Conservation (phyloP, 2,797 vertebrate species). For the Chiroxiphia lanceolata region DNA sequence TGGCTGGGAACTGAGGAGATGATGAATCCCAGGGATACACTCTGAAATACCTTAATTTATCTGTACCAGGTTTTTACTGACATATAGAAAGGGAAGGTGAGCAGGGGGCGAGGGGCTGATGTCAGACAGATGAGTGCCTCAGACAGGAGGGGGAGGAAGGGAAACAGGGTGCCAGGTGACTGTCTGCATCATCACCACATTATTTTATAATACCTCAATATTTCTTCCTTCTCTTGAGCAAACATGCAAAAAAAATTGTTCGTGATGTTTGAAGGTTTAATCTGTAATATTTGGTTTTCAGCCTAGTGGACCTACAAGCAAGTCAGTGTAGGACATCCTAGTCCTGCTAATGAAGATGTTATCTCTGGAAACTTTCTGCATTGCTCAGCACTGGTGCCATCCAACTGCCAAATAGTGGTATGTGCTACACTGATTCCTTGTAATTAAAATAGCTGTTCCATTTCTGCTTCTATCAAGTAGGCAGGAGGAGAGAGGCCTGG, state of each 20-base stretch:
- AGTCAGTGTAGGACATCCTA: background rate
- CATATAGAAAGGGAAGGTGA: background rate
- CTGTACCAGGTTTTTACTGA: slow-evolving; percentile 27
- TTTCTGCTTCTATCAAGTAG: slow-evolving; percentile 44
- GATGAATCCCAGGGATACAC: slow-evolving; percentile 22
- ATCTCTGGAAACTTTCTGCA: background rate
- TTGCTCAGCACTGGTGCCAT: slow-evolving; percentile 20
- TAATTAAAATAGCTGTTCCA: slow-evolving; percentile 63
- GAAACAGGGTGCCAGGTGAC: background rate
- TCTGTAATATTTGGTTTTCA: background rate
- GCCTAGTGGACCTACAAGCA: background rate
- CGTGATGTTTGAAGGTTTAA: background rate
- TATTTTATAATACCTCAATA: background rate
- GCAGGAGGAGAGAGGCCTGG: background rate
- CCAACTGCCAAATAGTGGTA: background rate
- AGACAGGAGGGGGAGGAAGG: background rate
- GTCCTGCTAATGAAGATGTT: slow-evolving; percentile 3
- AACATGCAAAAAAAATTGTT: background rate
- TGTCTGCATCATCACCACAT: background rate
- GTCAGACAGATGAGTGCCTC: background rate
- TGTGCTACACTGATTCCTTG: slow-evolving; percentile 44
- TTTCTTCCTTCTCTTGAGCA: slow-evolving; percentile 7
- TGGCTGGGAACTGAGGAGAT: slow-evolving; percentile 33
- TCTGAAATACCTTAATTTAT: slow-evolving; percentile 54
- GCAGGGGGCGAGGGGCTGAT: background rate